Evolutionary conservation across 2,113 vertebrate genomes (phyloP).

Genomic region (Coregonus clupeaformis): DNA sequence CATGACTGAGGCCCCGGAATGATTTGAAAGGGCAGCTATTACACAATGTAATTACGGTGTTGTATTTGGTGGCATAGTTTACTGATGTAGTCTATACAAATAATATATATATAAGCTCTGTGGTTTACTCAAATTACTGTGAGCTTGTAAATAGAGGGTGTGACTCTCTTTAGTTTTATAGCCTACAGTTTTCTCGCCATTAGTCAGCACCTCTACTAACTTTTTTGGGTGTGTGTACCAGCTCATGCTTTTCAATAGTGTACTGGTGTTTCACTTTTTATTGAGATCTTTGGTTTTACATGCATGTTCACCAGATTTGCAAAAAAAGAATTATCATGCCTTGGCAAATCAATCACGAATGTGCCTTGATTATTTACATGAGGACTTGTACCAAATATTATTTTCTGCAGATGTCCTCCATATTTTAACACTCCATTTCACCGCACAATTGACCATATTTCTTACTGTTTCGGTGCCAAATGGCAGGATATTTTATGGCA

Average conservation of each 20-base stretch:
- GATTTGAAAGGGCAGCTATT: not conserved
- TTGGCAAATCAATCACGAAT: not conserved
- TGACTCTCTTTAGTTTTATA: no score
- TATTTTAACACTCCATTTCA: no score
- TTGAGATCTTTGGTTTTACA: not conserved
- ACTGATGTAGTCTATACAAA: not conserved
- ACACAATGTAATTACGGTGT: not conserved
- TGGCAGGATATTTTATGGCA: constrained; percentile 15
- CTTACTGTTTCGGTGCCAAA: constrained; percentile 27
- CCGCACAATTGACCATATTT: not conserved
- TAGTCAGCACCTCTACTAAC: no score
- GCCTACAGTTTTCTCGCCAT: no score
- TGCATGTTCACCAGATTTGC: not conserved
- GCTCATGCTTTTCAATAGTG: not conserved
- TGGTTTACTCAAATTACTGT: no score
- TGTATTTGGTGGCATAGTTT: not conserved
- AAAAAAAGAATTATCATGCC: not conserved
- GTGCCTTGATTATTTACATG: constrained; percentile 1
- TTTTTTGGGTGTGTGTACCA: not conserved
- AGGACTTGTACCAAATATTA: not conserved
- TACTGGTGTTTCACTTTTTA: not conserved
- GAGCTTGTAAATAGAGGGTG: no score
- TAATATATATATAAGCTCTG: no score
- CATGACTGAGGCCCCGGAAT: not conserved
- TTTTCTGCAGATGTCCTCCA: not conserved